Base-by-base conservation (phyloP, 1,140 invertebrate species). In the Centruroides sculpturatus region DNA sequence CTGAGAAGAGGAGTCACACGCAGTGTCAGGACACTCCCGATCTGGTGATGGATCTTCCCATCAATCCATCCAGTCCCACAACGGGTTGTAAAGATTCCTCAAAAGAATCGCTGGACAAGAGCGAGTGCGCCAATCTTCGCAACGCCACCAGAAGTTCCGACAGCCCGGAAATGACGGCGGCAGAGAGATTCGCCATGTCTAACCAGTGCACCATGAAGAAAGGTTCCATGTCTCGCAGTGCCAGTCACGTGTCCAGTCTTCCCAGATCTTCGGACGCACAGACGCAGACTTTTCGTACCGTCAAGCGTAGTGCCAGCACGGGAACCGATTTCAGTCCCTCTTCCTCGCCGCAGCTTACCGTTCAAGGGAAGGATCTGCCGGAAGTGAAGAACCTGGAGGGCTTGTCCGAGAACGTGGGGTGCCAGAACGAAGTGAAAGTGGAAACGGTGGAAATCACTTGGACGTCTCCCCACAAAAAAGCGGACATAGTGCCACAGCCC, bases 121-220 rank as follows among this genome's bases (percentile, higher is more conserved):
- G 47, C 70, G 70, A 9, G 71, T 73, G 70, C 67, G 71, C 55
- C 67, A 75, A 63, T 72, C 71, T 64, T 35, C 63, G 36, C 36
- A 56, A 57, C 48, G 64, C 62, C 55, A 35, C 47, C 11, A 59
- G 64, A 36, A 78, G 78, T 4, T 78, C 79, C 0, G 81, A 83
- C 48, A 83, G 81, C 41, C 81, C 82, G 0, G 82, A 85, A 59
- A 81, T 83, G 80, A 66, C 65, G 12, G 81, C 82, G 47, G 84
- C 84, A 1, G 84, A 86, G 69, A 74, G 82, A 9, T 87, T 86
- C 67, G 84, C 84, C 8, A 83, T 84, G 67, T 84, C 85, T 59
- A 87, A 88, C 68, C 86, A 89, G 71, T 85, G 84, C 63, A 89
- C 87, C 0, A 73, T 89, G 53, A 88, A 88, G 71, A 89, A 89